Conservation (phyloP, 2,888 invertebrate species). For the Theretra japonica region DNA sequence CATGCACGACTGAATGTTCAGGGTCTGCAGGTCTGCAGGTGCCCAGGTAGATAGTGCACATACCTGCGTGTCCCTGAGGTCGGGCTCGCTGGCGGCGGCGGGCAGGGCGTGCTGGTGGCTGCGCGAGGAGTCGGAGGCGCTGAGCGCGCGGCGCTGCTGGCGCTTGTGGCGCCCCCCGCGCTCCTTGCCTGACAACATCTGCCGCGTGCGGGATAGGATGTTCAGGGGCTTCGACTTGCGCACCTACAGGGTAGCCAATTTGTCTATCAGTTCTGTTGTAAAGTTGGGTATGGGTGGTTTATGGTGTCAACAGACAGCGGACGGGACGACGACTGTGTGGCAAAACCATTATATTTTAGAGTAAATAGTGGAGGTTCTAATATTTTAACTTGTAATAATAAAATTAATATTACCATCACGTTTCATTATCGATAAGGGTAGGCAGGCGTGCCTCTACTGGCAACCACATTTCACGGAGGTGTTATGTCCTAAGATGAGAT, state of each 20-base stretch:
- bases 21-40: too few relatives aligned
- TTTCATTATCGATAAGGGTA: too few relatives aligned
- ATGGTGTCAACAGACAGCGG: not conserved
- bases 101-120: slow-evolving; percentile 65
- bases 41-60: too few relatives aligned
- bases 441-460: too few relatives aligned
- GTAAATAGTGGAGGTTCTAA: too few relatives aligned
- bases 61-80: slow-evolving; percentile 81
- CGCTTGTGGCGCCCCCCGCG: slow-evolving; percentile 39
- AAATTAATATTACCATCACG: too few relatives aligned
- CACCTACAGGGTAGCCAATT: slow-evolving; percentile 50
- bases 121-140: slow-evolving; percentile 61
- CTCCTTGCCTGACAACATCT: slow-evolving; percentile 65
- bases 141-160: slow-evolving; percentile 59
- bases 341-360: too few relatives aligned
- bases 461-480: too few relatives aligned
- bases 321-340: too few relatives aligned
- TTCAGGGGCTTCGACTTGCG: slow-evolving; percentile 74
- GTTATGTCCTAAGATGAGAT: too few relatives aligned
- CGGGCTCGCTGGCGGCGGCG: slow-evolving; percentile 87
- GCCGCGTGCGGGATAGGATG: slow-evolving; percentile 67
- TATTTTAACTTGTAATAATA: too few relatives aligned
- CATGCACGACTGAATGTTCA: too few relatives aligned
- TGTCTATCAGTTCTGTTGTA: not conserved
- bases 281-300: not conserved